Base-by-base conservation (phyloP, 2,888 invertebrate species). In the Cryptosula pallasiana region DNA sequence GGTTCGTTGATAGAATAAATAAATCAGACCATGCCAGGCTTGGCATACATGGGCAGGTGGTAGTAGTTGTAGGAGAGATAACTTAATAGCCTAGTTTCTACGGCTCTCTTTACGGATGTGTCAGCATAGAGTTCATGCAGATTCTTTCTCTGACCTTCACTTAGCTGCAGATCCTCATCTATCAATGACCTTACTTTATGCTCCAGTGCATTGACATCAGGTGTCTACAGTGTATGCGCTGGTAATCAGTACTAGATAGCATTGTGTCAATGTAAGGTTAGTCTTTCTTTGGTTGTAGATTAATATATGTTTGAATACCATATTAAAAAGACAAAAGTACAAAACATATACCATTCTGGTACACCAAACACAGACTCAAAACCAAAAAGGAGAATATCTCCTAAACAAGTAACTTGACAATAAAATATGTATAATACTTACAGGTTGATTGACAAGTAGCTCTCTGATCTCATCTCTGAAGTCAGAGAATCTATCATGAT, bases 1-100 rank as follows among this genome's bases (percentile, higher is more conserved):
- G n/a, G n/a, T n/a, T n/a, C n/a, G n/a, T n/a, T n/a, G n/a, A n/a
- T n/a, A n/a, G n/a, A n/a, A n/a, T n/a, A n/a, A n/a, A n/a, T n/a
- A n/a, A 76, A 13, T 63, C 55, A 75, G 57, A 57, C 57, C 57
- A 57, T 57, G 57, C 57, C 57, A 57, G 57, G 57, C 25, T 57
- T 84, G 73, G 83, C 84, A 75, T 83, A 85, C 83, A 84, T 84
- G 84, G 78, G 78, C 81, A 85, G 77, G 75, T 85, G 84, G 76
- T 84, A 83, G 75, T 82, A 80, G 78, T 85, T 85, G 76, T 84
- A 83, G 71, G 79, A 79, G 27, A 27, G 45, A 20, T 45, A 13
- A 75, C 81, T 83, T 54, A 84, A 78, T 27, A 85, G 77, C 27
- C 82, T 75, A 1, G 81, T 82, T 73, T 85, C 84, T 20, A 84